Evolutionary conservation across 2,113 vertebrate genomes (phyloP), one percentile per base, ranked within the genome.

Genomic region (Psilopogon haemacephalus): DNA sequence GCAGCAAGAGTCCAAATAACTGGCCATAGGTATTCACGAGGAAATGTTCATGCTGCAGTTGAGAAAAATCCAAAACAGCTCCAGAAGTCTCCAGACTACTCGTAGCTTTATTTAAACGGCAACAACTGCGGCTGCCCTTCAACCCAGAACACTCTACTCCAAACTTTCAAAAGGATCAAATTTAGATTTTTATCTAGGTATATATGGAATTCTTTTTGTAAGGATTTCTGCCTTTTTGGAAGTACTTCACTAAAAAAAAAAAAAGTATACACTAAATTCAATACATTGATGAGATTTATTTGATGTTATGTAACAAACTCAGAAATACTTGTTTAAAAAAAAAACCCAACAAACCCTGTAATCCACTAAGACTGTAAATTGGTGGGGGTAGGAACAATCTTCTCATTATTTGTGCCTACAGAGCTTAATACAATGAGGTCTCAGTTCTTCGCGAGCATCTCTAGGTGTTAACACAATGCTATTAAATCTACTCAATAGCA

Each of bases 381-480:
- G 87, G 95, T 83, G 87, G 78, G 78, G 64, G 35, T 32, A 85
- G 79, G 89, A 96, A 94, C 95, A 96, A 78, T 95, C 87, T 94
- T 88, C 92, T 58, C 94, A 91, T 94, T 95, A 89, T 94, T 85
- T 3, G 20, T 76, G 75, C 86, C 87, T 76, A 58, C 87, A 84
- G 64, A 89, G 75, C 79, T 89, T 86, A 88, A 23, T 32, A 94
- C 91, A 96, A 93, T 89, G 93, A 94, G 71, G 84, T 76, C 91
- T 95, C 93, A 95, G 95, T 96, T 85, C 69, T 74, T 89, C 0
- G 6, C 89, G 74, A 95, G 88, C 19, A 68, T 95, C 85, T 96
- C 94, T 93, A 96, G 96, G 96, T 96, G 94, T 95, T 96, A 96
- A 91, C 90, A 92, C 96, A 96, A 96, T 95, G 91, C 79, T 72